Base-by-base conservation (phyloP, 2,888 invertebrate species). In the Meandrusa payeni region DNA sequence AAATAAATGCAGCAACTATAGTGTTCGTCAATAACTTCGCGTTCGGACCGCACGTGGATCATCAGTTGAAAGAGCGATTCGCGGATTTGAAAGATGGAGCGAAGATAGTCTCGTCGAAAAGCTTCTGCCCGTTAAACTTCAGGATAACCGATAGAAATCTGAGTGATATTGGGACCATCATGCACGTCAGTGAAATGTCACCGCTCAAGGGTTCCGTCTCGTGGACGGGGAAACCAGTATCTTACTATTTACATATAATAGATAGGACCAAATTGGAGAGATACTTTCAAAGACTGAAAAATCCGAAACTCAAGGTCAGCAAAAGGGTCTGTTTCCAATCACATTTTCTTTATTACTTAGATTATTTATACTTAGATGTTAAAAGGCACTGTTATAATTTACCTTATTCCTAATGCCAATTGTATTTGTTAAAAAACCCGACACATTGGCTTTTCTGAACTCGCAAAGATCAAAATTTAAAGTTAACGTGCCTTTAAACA, bases 1-100 rank as follows among this genome's bases (percentile, higher is more conserved):
- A 95, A 78, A 98, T 99, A 58, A 97, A 96, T 59, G 93, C 94
- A 58, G 95, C 98, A 5, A 94, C 97, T 22, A 94, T 99, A 67
- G 97, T 99, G 49, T 99, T 99, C 89, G 99, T 99, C 24, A 99
- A 99, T 89, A 99, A 99, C 89, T 99, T 97, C 89, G 99, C 99
- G 26, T 99, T 99, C 81, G 98, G 98, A 5, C 98, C 99, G 13
- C 93, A 94, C 53, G 97, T 99, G 15, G 99, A 99, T 87, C 97
- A 99, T 81, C 95, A 97, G 88, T 80, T 99, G 55, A 99, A 99
- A 80, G 95, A 97, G 72, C 90, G 97, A 67, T 99, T 99, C 85
- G 97, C 97, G 17, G 98, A 98, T 83, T 90, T 99, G 65, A 95
- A 95, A 65, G 97, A 97, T 76, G 97, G 97, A 46, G 98, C 98